Conservation (phyloP, 2,113 vertebrate genomes). For the Bolborhynchus lineola region DNA sequence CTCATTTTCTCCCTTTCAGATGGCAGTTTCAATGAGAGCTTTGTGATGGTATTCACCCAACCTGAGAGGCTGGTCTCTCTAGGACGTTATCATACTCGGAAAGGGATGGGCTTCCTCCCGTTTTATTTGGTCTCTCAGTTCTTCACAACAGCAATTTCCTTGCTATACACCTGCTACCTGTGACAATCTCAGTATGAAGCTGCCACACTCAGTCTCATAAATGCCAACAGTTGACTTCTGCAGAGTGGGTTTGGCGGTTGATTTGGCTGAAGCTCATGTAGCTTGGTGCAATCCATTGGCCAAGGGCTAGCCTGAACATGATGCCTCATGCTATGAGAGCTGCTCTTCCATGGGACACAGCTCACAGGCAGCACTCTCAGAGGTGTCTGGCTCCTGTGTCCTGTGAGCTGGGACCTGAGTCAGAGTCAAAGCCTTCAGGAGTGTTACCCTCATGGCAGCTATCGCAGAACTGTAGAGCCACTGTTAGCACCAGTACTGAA, state of each 20-base stretch:
- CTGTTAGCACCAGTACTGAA: background rate
- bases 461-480: rapidly evolving
- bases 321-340: rapidly evolving
- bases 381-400: background rate
- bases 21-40: background rate
- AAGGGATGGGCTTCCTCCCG: background rate
- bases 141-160: background rate
- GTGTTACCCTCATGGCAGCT: rapidly evolving
- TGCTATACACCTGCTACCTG: background rate
- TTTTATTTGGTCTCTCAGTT: background rate
- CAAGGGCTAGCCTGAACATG: rapidly evolving
- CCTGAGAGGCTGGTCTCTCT: background rate
- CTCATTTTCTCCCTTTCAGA: background rate
- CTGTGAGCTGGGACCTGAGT: background rate
- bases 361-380: background rate
- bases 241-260: background rate
- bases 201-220: background rate
- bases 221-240: background rate
- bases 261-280: background rate
- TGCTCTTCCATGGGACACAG: rapidly evolving
- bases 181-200: background rate
- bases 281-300: background rate
- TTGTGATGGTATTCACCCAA: background rate
- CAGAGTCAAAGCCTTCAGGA: background rate
- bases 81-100: background rate